phyloP scores from a whole-genome alignment of 2,888 invertebrate genomes.

The Pammene aurita region DNA sequence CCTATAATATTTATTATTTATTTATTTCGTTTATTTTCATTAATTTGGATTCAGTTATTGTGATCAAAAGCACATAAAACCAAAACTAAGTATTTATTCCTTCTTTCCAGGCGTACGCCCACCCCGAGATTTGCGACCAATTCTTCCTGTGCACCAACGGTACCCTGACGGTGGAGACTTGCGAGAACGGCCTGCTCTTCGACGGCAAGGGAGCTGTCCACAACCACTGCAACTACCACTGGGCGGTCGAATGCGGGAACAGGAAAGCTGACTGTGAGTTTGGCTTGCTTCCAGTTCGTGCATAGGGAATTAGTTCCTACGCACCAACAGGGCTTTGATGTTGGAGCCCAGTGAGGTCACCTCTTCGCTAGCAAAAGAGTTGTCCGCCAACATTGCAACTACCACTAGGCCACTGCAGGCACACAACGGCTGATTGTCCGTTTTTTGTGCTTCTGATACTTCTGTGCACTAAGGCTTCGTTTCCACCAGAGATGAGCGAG shows the following conservation, averaged over 20 bases:
- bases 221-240: conserved; percentile 97
- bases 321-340: background rate
- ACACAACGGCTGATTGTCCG: too few species aligned
- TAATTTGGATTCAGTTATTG: too few species aligned
- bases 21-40: too few species aligned
- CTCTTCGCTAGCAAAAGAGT: background rate
- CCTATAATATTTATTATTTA: too few species aligned
- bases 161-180: conserved; percentile 93
- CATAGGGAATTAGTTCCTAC: too few species aligned
- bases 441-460: too few species aligned
- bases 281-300: background rate
- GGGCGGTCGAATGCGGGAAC: conserved; percentile 94
- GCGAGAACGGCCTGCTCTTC: conserved; percentile 95
- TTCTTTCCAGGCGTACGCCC: conserved; percentile 88
- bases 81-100: background rate
- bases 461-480: too few species aligned
- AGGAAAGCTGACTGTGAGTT: conserved; percentile 91
- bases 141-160: conserved; percentile 97
- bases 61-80: too few species aligned
- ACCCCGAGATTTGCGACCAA: conserved; percentile 93
- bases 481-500: too few species aligned
- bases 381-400: too few species aligned
- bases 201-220: conserved; percentile 95
- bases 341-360: too few species aligned
- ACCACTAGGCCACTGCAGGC: too few species aligned